Evolutionary conservation across 1,140 invertebrate species (phyloP).

Genomic region (Orchestia grillus): DNA sequence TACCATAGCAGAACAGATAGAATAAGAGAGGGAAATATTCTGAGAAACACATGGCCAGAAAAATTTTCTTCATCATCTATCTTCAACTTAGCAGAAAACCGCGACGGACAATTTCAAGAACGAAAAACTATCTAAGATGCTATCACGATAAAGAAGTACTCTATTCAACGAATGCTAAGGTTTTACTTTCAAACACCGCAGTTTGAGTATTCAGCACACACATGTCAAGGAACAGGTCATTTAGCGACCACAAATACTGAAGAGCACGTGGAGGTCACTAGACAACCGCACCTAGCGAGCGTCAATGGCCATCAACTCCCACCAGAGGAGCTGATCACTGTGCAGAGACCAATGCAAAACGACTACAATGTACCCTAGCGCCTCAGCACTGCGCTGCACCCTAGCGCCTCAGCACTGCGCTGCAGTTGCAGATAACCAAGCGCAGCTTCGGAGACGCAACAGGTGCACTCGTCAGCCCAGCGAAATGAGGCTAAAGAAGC

Average conservation of each 20-base stretch:
- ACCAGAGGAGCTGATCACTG: too few relatives aligned
- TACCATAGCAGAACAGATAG: not conserved
- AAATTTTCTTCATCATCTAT: not conserved
- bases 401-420: not conserved
- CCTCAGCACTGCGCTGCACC: too few relatives aligned
- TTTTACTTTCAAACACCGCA: too few relatives aligned
- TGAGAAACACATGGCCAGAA: not conserved
- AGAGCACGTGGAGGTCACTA: too few relatives aligned
- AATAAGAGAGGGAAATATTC: not conserved
- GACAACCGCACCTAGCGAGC: too few relatives aligned
- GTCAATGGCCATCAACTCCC: too few relatives aligned
- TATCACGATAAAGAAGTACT: not conserved
- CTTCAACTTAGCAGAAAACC: not conserved
- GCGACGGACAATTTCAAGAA: not conserved
- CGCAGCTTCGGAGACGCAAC: not conserved
- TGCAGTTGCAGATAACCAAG: not conserved
- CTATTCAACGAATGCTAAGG: not conserved
- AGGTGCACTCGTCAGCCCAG: not conserved
- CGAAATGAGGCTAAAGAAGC: not conserved
- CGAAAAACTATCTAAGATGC: not conserved
- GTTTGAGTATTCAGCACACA: too few relatives aligned
- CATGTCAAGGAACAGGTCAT: too few relatives aligned
- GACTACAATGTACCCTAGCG: too few relatives aligned
- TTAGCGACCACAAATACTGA: too few relatives aligned
- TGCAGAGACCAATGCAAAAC: too few relatives aligned